Conservation (phyloP, 2,113 vertebrate genomes). For the Bos taurus region DNA sequence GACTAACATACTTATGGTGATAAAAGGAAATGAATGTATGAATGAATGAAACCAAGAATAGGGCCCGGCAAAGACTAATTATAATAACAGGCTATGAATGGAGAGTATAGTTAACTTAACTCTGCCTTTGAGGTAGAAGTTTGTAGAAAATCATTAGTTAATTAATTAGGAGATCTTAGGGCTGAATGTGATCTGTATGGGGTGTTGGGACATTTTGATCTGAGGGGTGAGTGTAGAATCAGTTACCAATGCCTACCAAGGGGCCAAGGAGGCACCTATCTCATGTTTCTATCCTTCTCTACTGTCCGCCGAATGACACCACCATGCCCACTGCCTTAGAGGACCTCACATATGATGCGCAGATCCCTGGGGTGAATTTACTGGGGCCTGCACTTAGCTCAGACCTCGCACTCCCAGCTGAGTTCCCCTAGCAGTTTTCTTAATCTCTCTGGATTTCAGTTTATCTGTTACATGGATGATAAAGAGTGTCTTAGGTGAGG, state of each 20-base stretch:
- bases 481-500: not conserved
- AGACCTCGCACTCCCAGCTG: not conserved
- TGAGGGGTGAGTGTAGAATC: not conserved
- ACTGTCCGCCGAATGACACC: not conserved
- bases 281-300: not conserved
- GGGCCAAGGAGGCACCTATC: not conserved
- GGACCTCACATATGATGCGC: not conserved
- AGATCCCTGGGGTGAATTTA: not conserved
- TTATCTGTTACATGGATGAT: not conserved
- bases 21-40: not conserved
- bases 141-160: not conserved
- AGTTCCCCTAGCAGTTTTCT: not conserved
- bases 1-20: not conserved
- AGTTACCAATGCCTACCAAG: not conserved
- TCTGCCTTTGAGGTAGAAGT: not conserved
- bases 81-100: not conserved
- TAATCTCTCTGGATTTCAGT: not conserved
- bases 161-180: not conserved
- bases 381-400: not conserved
- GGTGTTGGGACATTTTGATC: not conserved
- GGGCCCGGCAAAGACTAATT: not conserved
- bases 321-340: not conserved
- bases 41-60: not conserved
- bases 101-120: not conserved
- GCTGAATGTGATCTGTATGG: not conserved